These are phyloP conservation scores for Etheostoma nigrum DNA, from an alignment of 2,797 vertebrate genomes.

Conservation along the genomic window DNA sequence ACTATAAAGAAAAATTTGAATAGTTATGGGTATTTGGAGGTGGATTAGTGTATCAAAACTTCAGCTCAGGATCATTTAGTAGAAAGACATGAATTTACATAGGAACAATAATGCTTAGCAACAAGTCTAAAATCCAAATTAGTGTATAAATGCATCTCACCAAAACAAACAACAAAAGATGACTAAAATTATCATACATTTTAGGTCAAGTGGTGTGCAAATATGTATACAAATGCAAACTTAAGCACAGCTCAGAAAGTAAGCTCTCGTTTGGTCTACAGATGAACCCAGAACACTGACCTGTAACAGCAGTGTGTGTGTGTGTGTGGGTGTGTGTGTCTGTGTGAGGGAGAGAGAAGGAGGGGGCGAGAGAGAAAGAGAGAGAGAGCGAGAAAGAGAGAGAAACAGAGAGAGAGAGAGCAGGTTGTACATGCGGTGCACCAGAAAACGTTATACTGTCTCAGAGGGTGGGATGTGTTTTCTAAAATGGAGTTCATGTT, in stretches of 20 bases:
- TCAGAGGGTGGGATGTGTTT: constrained; percentile 56
- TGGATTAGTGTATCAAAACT: constrained; percentile 9
- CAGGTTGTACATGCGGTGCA: neutral
- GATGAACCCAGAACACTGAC: neutral
- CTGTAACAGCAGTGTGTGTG: neutral
- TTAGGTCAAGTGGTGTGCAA: neutral
- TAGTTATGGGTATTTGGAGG: constrained; percentile 26
- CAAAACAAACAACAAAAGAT: neutral
- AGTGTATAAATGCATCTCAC: no score
- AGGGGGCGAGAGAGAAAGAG: no score
- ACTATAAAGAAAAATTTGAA: constrained; percentile 14
- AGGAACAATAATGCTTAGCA: constrained; percentile 6
- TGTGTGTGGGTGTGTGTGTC: constrained; percentile 20
- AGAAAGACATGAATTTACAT: neutral
- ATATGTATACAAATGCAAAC: neutral
- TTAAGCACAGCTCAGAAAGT: no score
- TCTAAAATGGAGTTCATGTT: constrained; percentile 52
- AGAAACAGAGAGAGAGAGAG: no score
- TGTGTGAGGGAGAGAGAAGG: neutral
- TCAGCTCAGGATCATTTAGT: neutral
- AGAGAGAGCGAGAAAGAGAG: no score
- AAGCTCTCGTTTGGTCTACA: neutral
- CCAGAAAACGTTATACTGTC: constrained; percentile 24
- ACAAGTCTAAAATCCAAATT: neutral
- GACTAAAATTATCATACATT: neutral